phyloP scores from a whole-genome alignment of 2,113 vertebrate genomes.

The Brachyhypopomus gauderio region DNA sequence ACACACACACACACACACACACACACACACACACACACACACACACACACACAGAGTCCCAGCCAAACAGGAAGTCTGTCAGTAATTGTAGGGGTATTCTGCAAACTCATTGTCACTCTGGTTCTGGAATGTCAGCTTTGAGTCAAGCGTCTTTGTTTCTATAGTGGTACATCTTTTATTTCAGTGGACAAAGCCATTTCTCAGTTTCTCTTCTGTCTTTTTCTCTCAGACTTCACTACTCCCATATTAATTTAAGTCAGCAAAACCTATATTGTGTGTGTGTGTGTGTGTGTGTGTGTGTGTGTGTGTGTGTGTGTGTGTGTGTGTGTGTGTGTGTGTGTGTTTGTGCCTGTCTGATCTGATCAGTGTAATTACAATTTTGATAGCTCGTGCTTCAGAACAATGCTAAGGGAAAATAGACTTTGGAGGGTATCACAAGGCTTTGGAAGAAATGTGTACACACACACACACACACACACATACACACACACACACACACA shows the following conservation, averaged over 20 bases:
- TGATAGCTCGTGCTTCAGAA: neutral
- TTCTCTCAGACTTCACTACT: neutral
- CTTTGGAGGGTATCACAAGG: neutral
- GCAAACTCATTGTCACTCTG: conserved; percentile 12
- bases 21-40: neutral
- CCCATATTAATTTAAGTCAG: too few relatives aligned
- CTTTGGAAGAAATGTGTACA: neutral
- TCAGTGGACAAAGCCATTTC: neutral
- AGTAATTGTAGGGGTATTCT: neutral
- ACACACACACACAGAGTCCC: neutral
- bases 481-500: neutral
- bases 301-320: neutral
- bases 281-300: neutral
- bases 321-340: neutral
- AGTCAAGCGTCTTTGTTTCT: neutral
- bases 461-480: neutral
- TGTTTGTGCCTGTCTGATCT: neutral
- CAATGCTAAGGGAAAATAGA: neutral
- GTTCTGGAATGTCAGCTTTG: neutral
- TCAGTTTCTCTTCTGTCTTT: neutral
- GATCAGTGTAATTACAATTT: neutral
- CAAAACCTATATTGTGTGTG: too few relatives aligned
- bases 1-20: neutral
- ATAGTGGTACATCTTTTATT: neutral
- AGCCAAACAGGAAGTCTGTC: conserved; percentile 26